phyloP scores from a whole-genome alignment of 2,888 invertebrate genomes.

The Nomada hirtipes region DNA sequence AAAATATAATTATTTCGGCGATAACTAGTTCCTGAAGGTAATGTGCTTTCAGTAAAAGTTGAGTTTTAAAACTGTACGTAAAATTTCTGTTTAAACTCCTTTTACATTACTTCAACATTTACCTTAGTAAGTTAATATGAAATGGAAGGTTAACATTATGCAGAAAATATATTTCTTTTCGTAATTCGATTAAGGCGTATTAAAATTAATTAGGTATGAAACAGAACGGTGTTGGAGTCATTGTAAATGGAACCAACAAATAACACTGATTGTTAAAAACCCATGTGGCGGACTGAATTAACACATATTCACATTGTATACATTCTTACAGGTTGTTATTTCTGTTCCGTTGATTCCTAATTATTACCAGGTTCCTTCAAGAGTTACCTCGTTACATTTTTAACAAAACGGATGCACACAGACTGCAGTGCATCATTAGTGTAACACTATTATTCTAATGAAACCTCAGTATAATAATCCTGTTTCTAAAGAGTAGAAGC shows the following conservation, averaged over 20 bases:
- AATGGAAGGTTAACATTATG: too few relatives aligned
- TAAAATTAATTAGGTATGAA: too few relatives aligned
- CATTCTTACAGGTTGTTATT: neutral
- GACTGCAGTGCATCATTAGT: neutral
- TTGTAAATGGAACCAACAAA: too few relatives aligned
- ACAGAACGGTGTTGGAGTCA: too few relatives aligned
- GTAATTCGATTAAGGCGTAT: too few relatives aligned
- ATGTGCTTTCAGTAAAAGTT: too few relatives aligned
- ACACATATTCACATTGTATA: neutral
- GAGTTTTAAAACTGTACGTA: neutral
- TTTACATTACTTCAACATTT: neutral
- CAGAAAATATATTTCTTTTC: too few relatives aligned
- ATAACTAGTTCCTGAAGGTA: neutral
- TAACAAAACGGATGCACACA: neutral
- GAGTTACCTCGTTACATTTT: neutral
- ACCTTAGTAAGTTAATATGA: too few relatives aligned
- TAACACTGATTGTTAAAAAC: too few relatives aligned
- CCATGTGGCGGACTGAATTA: neutral
- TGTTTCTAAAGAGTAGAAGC: neutral
- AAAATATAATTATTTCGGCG: slow-evolving; percentile 14
- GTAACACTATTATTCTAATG: neutral
- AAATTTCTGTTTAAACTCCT: neutral
- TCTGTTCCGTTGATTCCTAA: neutral
- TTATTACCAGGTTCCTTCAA: neutral
- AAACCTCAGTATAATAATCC: slow-evolving; percentile 11